Evolutionary conservation across 2,113 vertebrate species (phyloP).

Genomic region (Taxidea taxus): DNA sequence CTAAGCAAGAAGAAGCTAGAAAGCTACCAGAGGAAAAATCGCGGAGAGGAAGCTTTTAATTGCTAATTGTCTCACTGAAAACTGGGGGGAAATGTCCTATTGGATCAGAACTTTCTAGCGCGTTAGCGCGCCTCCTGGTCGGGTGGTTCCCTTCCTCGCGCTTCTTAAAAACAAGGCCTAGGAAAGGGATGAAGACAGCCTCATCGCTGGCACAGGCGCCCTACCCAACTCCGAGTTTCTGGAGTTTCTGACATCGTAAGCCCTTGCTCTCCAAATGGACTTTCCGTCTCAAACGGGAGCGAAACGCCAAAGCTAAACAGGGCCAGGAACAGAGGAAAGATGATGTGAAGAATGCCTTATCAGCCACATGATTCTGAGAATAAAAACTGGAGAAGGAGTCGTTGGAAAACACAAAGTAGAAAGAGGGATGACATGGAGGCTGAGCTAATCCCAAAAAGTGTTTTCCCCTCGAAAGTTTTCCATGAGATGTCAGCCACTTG

Average conservation of each 20-base stretch:
- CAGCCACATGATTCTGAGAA: constrained; percentile 33
- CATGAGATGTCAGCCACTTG: constrained; percentile 79
- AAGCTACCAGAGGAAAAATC: constrained; percentile 73
- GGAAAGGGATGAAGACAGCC: constrained; percentile 5
- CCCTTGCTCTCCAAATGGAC: constrained; percentile 16
- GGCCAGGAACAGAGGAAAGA: constrained; percentile 33
- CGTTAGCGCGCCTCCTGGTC: constrained; percentile 1
- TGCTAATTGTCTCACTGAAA: constrained; percentile 78
- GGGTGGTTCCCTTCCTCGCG: constrained; percentile 16
- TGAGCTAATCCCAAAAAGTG: constrained; percentile 81
- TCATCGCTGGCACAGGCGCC: neutral
- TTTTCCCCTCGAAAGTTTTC: constrained; percentile 75
- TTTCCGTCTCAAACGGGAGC: constrained; percentile 8
- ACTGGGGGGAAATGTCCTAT: constrained; percentile 68
- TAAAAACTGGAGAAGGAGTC: constrained; percentile 53
- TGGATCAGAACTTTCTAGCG: constrained; percentile 76
- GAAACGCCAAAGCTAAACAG: neutral
- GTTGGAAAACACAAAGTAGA: constrained; percentile 31
- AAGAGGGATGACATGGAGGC: constrained; percentile 4
- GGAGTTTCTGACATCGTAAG: constrained; percentile 40
- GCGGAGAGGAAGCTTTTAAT: constrained; percentile 74
- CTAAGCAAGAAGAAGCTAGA: constrained; percentile 60
- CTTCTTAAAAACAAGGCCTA: neutral
- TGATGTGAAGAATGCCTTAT: constrained; percentile 36
- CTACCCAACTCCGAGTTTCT: too few species aligned